Percentiles rank a stretch among this genome's conserved stretches.
Evolutionary conservation across 2,888 invertebrate genomes (phyloP).

Genomic region (Plagiodera versicolora): DNA sequence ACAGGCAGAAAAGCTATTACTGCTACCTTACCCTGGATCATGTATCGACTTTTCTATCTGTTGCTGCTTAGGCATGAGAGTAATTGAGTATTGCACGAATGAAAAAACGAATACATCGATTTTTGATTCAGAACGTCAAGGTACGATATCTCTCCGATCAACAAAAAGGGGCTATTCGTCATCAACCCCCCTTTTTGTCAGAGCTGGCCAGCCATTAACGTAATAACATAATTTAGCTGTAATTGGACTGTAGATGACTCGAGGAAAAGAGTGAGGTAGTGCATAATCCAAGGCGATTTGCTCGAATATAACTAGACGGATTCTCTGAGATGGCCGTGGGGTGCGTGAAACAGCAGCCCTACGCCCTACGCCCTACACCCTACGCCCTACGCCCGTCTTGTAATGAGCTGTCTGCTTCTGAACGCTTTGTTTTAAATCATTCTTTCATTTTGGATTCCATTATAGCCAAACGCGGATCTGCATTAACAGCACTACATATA

Average conservation of each 20-base stretch:
- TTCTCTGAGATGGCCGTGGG: conserved; percentile 11
- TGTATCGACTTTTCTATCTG: too few relatives aligned
- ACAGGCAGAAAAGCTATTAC: too few relatives aligned
- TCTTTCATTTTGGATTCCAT: conserved; percentile 39
- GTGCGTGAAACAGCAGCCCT: conserved; percentile 6
- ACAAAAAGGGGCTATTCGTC: too few relatives aligned
- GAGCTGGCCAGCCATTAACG: neutral
- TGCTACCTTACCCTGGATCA: too few relatives aligned
- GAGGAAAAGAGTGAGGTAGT: conserved; percentile 14
- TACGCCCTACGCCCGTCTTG: conserved; percentile 17
- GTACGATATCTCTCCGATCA: too few relatives aligned
- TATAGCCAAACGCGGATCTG: conserved; percentile 38
- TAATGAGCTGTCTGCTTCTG: conserved; percentile 38
- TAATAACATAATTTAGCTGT: conserved; percentile 10
- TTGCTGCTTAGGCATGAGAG: too few relatives aligned
- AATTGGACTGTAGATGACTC: conserved; percentile 3
- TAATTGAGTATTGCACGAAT: too few relatives aligned
- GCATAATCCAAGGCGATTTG: conserved; percentile 22
- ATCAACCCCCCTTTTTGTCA: too few relatives aligned
- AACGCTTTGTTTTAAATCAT: conserved; percentile 39
- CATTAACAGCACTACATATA: conserved; percentile 3
- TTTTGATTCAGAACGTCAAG: too few relatives aligned
- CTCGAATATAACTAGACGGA: conserved; percentile 20
- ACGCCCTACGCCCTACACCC: too few relatives aligned
- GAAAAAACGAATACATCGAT: too few relatives aligned